Evolutionary conservation across 2,113 vertebrate species (phyloP).

Genomic region (Passer domesticus): DNA sequence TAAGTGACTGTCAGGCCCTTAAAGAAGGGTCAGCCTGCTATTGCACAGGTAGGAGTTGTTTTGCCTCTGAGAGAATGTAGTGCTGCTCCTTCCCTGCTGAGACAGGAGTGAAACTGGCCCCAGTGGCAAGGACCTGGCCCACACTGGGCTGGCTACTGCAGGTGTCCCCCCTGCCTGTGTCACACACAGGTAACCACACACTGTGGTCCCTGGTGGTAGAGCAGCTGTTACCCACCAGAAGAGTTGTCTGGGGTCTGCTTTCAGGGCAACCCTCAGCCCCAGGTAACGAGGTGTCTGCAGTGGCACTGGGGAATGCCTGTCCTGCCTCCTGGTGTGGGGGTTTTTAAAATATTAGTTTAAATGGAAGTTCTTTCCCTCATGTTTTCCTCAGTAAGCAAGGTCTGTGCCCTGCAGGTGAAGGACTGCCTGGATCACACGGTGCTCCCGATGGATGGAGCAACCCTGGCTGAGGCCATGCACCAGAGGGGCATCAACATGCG

Average conservation of each 20-base stretch:
- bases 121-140: not conserved
- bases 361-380: not conserved
- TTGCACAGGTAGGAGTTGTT: not conserved
- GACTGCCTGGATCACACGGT: slow-evolving; percentile 93
- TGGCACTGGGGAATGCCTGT: too few relatives aligned
- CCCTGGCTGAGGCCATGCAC: slow-evolving; percentile 90
- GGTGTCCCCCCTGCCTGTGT: not conserved
- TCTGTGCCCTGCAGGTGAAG: slow-evolving; percentile 81
- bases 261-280: not conserved
- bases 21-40: not conserved
- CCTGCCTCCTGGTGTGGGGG: not conserved
- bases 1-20: not conserved
- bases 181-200: too few relatives aligned
- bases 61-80: not conserved
- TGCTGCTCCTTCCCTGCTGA: not conserved
- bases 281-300: not conserved
- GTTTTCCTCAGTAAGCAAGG: not conserved
- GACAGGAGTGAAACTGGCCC: not conserved
- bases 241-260: not conserved
- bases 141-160: not conserved
- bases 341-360: accelerated
- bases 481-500: slow-evolving; percentile 96
- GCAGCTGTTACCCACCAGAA: not conserved
- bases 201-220: not conserved
- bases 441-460: slow-evolving; percentile 94